Base-by-base conservation (phyloP, 2,888 invertebrate species). In the Microplitis deprimator region DNA sequence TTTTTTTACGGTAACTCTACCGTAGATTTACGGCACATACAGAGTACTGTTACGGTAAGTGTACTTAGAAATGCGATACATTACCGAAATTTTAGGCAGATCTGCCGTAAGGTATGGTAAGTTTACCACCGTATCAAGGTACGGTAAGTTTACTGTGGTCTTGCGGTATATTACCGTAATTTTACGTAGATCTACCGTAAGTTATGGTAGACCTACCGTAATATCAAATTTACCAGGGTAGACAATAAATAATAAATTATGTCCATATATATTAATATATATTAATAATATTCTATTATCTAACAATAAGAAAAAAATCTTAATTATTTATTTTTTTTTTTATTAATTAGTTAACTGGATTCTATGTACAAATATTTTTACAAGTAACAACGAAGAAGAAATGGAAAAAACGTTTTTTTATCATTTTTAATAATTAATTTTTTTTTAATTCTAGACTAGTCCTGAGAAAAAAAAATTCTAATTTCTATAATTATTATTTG, bases 371-470 rank as follows among this genome's bases (percentile, higher is more conserved):
- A 50, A 50, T 50, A 50, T 50, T 50, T 50, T 50, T 50, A 50
- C 50, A 50, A 50, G 50, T 50, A 50, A 50, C 50, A 50, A 50
- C 50, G 50, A 50, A 13, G 50, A 50, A 50, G 50, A 50, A 50
- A 50, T 50, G 13, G 13, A 50, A 50, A 13, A 13, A 50, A 50
- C 29, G 29, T 29, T 29, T 29, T 29, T 29, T 50, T 50, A 79
- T 77, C 72, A 29, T 16, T 72, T 77, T 77, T 64, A 29, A 29
- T 29, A 29, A 29, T 29, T 74, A 59, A 64, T 77, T 78, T 62
- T 68, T 38, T 72, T 74, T 60, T 8, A 62, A 38, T 68, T 70
- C 70, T 60, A 75, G 60, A 59, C 61, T 60, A 61, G 38, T 10
- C n/a, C 40, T 40, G 17, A 65, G 40, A 68, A 64, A 39, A 69